These are phyloP conservation scores for Crenichthys baileyi DNA, from an alignment of 2,797 vertebrate genomes.

Conservation along the genomic window DNA sequence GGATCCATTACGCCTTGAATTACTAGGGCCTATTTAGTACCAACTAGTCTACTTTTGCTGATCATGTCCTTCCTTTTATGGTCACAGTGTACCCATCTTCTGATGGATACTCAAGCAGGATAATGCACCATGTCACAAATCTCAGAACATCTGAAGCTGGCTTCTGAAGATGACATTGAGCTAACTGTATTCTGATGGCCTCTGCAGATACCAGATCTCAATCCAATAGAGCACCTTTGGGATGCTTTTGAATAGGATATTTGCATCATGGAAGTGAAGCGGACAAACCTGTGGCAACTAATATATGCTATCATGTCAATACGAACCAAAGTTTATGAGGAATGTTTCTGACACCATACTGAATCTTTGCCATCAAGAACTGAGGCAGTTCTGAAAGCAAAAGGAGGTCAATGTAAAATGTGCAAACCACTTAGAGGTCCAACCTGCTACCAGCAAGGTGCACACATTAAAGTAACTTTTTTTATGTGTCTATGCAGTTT, in stretches of 20 bases:
- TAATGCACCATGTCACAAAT: too few relatives aligned
- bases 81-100: too few relatives aligned
- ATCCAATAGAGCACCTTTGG: too few relatives aligned
- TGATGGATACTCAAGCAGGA: too few relatives aligned
- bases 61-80: background rate
- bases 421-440: background rate
- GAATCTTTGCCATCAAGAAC: background rate
- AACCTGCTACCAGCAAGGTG: background rate
- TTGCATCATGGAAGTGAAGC: background rate
- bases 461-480: background rate
- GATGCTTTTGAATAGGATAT: background rate
- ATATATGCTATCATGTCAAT: background rate
- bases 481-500: background rate
- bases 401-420: background rate
- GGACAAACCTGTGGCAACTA: background rate
- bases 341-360: background rate
- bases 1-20: background rate
- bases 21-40: background rate
- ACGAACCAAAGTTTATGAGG: background rate
- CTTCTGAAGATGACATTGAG: background rate
- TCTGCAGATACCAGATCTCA: too few relatives aligned
- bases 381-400: background rate
- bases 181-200: background rate
- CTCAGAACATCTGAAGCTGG: too few relatives aligned
- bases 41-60: background rate